A percentile compares a stretch with the other conserved stretches of the same genome.
These are phyloP conservation scores for Perizoma affinitatum DNA, from an alignment of 2,888 invertebrate genomes.

Conservation along the genomic window DNA sequence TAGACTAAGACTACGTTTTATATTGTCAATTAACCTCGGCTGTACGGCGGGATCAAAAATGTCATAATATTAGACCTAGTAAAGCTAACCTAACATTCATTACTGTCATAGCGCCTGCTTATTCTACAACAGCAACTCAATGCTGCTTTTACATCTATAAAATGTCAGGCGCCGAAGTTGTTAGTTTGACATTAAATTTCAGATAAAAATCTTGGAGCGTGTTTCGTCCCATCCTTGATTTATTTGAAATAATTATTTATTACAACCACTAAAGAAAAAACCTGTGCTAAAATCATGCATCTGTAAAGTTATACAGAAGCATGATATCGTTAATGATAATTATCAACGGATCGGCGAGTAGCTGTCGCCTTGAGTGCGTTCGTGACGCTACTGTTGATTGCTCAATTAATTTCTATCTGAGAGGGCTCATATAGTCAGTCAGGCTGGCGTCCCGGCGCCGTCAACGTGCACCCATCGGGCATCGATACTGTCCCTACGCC, in stretches of 20 bases:
- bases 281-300: conserved; percentile 7
- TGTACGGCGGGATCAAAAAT: too few relatives aligned
- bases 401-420: conserved; percentile 52
- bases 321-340: conserved; percentile 22
- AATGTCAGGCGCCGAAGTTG: conserved; percentile 6
- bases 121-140: conserved; percentile 9
- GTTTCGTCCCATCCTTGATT: neutral
- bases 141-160: neutral
- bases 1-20: too few relatives aligned
- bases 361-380: conserved; percentile 46
- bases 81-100: too few relatives aligned
- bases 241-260: neutral
- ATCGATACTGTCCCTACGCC: conserved; percentile 56
- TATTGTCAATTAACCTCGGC: too few relatives aligned
- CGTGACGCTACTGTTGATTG: conserved; percentile 50
- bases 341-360: conserved; percentile 22
- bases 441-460: conserved; percentile 63
- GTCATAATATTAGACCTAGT: too few relatives aligned
- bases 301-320: conserved; percentile 4
- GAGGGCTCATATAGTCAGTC: conserved; percentile 46
- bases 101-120: conserved; percentile 2
- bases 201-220: neutral
- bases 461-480: conserved; percentile 42
- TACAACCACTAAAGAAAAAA: conserved; percentile 1
- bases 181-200: conserved; percentile 12